Evolutionary conservation across 2,113 vertebrate species (phyloP).

Genomic region (Syrmaticus mikado): DNA sequence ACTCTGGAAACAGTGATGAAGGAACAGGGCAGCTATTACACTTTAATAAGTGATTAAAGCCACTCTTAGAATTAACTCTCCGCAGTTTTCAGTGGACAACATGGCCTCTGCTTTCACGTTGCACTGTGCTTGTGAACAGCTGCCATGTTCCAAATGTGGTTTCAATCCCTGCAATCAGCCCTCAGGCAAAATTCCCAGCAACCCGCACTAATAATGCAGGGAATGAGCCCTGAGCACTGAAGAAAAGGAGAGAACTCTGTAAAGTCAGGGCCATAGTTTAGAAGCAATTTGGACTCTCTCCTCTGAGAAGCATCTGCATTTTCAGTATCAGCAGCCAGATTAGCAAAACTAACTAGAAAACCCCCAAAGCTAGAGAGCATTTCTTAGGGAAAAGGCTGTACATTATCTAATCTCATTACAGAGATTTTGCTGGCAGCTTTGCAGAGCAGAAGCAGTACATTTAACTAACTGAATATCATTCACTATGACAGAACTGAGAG

Average conservation of each 20-base stretch:
- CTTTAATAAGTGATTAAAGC: background rate
- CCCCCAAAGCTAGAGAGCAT: slow-evolving; percentile 43
- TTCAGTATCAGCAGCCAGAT: slow-evolving; percentile 22
- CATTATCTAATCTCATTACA: slow-evolving; percentile 57
- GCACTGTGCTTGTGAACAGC: background rate
- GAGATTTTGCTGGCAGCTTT: slow-evolving; percentile 39
- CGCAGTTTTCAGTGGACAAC: background rate
- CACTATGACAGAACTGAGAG: slow-evolving; percentile 58
- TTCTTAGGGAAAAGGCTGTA: slow-evolving; percentile 18
- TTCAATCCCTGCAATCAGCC: background rate
- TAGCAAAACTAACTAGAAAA: slow-evolving; percentile 34
- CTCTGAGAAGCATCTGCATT: background rate
- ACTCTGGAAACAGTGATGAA: background rate
- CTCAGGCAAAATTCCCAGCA: background rate
- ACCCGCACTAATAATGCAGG: fast-evolving
- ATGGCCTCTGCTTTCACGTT: background rate
- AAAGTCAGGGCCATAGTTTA: background rate
- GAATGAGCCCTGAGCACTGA: background rate
- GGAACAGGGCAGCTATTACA: background rate
- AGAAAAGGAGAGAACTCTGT: background rate
- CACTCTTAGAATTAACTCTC: fast-evolving
- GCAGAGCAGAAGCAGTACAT: slow-evolving; percentile 41
- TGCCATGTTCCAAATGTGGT: background rate
- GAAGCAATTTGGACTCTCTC: background rate
- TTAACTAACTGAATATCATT: slow-evolving; percentile 52